Percentiles rank a stretch among this genome's conserved stretches.
Conservation (phyloP, 2,797 vertebrate species). For the Esox lucius region DNA sequence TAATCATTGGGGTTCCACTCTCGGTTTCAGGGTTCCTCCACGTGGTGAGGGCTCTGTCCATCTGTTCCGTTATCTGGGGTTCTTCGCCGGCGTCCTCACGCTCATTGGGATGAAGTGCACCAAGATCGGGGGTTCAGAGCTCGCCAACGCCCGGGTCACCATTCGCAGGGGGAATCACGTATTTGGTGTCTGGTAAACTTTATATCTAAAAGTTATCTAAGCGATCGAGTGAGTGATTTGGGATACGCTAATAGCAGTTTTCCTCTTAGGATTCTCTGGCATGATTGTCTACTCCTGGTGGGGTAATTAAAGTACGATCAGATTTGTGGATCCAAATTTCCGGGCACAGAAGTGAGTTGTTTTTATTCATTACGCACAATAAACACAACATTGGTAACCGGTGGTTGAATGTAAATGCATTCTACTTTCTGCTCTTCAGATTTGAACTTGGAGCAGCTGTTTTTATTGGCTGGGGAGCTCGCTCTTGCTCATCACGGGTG, state of each 20-base stretch:
- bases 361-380: no score
- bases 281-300: conserved; percentile 77
- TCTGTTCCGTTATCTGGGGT: conserved; percentile 77
- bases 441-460: conserved; percentile 92
- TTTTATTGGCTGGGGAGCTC: conserved; percentile 94
- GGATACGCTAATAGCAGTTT: background rate
- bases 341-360: conserved; percentile 71
- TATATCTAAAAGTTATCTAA: background rate
- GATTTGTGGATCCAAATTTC: conserved; percentile 71
- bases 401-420: background rate
- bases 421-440: conserved; percentile 57
- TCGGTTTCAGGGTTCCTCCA: conserved; percentile 71
- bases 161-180: conserved; percentile 73
- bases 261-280: conserved; percentile 68
- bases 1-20: background rate
- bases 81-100: conserved; percentile 76
- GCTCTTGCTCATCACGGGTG: conserved; percentile 84
- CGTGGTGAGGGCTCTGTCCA: conserved; percentile 70
- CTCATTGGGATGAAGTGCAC: conserved; percentile 84
- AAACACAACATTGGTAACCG: background rate
- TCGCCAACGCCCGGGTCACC: conserved; percentile 73
- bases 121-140: conserved; percentile 80
- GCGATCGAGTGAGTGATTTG: background rate
- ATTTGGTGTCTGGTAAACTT: conserved; percentile 71
- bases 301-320: conserved; percentile 64